A percentile compares a stretch with the other conserved stretches of the same genome.
These are phyloP conservation scores for Smithornis capensis DNA, from an alignment of 2,113 vertebrate genomes.

Conservation along the genomic window DNA sequence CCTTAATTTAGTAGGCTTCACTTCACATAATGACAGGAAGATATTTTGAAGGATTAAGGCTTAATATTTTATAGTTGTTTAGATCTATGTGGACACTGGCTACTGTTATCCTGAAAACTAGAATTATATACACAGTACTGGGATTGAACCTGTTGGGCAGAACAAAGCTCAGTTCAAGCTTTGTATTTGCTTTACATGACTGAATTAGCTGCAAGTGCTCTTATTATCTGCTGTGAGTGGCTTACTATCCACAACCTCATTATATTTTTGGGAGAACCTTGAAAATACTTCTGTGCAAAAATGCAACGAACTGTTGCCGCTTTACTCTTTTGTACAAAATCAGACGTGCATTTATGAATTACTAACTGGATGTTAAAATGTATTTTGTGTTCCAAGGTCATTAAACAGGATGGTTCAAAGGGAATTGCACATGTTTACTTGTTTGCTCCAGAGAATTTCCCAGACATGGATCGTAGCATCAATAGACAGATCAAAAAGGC, in stretches of 20 bases:
- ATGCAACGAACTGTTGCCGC: neutral
- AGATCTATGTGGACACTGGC: neutral
- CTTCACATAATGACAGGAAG: neutral
- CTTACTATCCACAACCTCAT: neutral
- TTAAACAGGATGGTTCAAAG: constrained; percentile 75
- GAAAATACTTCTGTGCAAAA: neutral
- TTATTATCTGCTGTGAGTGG: neutral
- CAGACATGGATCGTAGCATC: constrained; percentile 76
- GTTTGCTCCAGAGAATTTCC: constrained; percentile 77
- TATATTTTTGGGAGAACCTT: neutral
- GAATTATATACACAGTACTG: neutral
- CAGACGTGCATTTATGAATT: neutral
- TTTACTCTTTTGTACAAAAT: neutral
- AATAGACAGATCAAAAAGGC: constrained; percentile 83
- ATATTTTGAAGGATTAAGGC: neutral
- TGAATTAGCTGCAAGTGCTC: neutral
- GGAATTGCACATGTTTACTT: constrained; percentile 80
- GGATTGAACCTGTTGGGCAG: neutral
- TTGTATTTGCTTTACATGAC: neutral
- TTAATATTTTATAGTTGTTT: neutral
- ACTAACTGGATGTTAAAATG: neutral
- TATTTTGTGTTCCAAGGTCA: constrained; percentile 75
- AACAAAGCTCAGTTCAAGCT: neutral
- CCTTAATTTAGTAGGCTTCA: neutral
- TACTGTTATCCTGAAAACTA: neutral